Conservation (phyloP, 2,888 invertebrate species). For the Bruchidius siliquastri region DNA sequence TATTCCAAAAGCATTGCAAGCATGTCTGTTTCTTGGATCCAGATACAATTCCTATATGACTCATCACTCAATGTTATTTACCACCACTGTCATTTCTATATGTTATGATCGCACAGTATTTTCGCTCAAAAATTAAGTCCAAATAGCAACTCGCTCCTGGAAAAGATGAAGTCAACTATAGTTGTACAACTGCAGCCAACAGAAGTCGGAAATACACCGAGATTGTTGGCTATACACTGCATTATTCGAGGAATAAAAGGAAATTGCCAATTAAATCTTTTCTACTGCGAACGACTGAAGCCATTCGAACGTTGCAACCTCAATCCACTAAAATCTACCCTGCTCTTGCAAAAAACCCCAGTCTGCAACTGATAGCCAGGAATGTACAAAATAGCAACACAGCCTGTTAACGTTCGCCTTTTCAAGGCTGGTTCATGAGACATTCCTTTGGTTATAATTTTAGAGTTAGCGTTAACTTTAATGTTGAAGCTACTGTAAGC, state of each 20-base stretch:
- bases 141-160: neutral
- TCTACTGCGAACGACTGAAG: neutral
- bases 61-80: too few species aligned
- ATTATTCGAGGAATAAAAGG: neutral
- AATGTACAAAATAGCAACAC: neutral
- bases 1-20: too few species aligned
- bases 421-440: too few species aligned
- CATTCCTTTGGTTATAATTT: too few species aligned
- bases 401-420: too few species aligned
- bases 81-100: too few species aligned
- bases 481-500: too few species aligned
- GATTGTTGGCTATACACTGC: neutral
- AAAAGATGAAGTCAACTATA: neutral
- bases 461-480: too few species aligned
- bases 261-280: neutral
- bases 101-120: too few species aligned
- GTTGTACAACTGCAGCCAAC: neutral
- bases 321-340: neutral
- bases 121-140: neutral
- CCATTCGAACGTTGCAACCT: neutral
- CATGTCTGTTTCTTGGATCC: too few species aligned
- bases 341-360: neutral
- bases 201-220: neutral
- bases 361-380: neutral
- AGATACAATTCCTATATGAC: too few species aligned